phyloP scores from a whole-genome alignment of 1,140 invertebrate species.

The Arctopsyche grandis region DNA sequence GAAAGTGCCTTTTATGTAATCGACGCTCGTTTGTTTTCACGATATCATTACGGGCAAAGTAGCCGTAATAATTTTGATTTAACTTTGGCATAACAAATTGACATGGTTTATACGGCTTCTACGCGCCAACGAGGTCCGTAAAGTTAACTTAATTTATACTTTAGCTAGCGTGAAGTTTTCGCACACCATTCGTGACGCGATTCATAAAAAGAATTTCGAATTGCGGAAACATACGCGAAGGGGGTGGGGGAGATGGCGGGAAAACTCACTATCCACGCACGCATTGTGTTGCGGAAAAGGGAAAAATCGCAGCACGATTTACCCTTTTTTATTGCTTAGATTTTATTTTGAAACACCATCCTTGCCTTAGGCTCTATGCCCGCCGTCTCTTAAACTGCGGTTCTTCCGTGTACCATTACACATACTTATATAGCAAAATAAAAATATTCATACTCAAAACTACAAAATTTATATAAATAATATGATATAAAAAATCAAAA shows the following conservation, averaged over 20 bases:
- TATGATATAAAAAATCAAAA: no score
- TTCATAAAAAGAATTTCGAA: slow-evolving; percentile 6
- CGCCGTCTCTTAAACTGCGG: no score
- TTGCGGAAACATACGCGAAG: background rate
- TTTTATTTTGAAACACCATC: background rate
- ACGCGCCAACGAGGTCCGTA: background rate
- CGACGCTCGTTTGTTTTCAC: no score
- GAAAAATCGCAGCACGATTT: background rate
- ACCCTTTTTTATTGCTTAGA: background rate
- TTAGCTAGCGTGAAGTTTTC: background rate
- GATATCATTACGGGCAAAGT: no score
- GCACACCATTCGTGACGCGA: slow-evolving; percentile 5
- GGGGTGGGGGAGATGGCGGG: no score
- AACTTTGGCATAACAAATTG: slow-evolving; percentile 7
- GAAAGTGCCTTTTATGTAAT: no score
- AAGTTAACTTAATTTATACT: background rate
- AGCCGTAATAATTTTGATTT: slow-evolving; percentile 10
- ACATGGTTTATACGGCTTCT: slow-evolving; percentile 3
- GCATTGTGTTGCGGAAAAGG: background rate
- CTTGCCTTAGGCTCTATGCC: background rate
- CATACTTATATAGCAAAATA: no score
- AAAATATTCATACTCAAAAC: no score
- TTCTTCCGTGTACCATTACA: no score
- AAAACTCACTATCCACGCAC: background rate
- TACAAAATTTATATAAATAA: no score